Evolutionary conservation across 2,797 vertebrate genomes (phyloP).

Genomic region (Apogon hyalosoma): DNA sequence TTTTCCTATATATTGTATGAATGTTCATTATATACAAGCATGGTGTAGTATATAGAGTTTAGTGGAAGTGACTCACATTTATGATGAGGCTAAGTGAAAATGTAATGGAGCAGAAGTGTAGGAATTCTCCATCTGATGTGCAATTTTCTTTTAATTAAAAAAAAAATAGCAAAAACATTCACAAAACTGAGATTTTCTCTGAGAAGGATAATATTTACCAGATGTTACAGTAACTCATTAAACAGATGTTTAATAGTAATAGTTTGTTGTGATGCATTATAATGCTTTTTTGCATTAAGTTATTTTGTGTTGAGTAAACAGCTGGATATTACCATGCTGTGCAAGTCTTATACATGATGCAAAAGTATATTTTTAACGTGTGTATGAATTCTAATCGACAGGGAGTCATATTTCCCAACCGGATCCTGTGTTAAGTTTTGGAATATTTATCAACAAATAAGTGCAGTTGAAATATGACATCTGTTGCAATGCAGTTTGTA

Average conservation of each 20-base stretch:
- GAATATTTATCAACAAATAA: constrained; percentile 43
- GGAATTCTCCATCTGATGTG: constrained; percentile 1
- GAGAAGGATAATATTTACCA: constrained; percentile 31
- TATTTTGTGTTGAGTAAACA: constrained; percentile 34
- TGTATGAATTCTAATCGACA: constrained; percentile 31
- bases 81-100: constrained; percentile 47
- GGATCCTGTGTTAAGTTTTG: constrained; percentile 26
- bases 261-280: constrained; percentile 52
- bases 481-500: constrained; percentile 35
- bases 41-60: constrained; percentile 23
- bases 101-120: constrained; percentile 20
- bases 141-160: constrained; percentile 8
- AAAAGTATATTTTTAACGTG: constrained; percentile 37
- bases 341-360: constrained; percentile 21
- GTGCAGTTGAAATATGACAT: constrained; percentile 38
- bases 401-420: constrained; percentile 17
- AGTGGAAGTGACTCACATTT: constrained; percentile 23
- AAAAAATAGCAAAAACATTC: constrained; percentile 44
- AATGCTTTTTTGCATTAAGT: constrained; percentile 33
- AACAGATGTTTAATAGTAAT: constrained; percentile 61
- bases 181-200: constrained; percentile 36
- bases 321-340: constrained; percentile 33
- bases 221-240: constrained; percentile 47
- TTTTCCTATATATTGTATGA: too few relatives aligned
- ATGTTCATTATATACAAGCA: too few relatives aligned